Conservation (phyloP, 2,888 invertebrate species). For the Cinara cedri region DNA sequence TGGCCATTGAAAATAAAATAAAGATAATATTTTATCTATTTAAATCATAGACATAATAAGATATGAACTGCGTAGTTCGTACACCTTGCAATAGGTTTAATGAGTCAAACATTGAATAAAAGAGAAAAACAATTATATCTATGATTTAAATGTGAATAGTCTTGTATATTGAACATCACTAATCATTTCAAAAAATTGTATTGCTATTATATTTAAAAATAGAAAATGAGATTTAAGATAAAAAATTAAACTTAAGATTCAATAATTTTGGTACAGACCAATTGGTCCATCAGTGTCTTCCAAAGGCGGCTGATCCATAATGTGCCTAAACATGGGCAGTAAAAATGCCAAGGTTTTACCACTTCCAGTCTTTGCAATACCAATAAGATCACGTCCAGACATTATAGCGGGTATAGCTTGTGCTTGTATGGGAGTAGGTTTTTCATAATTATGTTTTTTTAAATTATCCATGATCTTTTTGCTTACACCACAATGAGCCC, state of each 20-base stretch:
- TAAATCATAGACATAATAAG: too few species aligned
- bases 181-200: too few species aligned
- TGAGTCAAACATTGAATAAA: too few species aligned
- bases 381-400: conserved; percentile 91
- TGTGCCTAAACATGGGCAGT: conserved; percentile 95
- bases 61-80: too few species aligned
- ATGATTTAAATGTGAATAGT: too few species aligned
- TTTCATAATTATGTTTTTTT: conserved; percentile 89
- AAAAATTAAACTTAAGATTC: not conserved
- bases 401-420: conserved; percentile 98
- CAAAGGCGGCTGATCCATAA: conserved; percentile 90
- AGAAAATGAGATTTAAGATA: not conserved
- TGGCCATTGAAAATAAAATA: too few species aligned
- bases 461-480: conserved; percentile 92
- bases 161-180: too few species aligned
- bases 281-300: conserved; percentile 98
- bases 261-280: conserved; percentile 62
- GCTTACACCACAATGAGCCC: conserved; percentile 98
- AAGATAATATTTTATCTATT: too few species aligned
- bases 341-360: conserved; percentile 98
- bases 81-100: too few species aligned
- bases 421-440: conserved; percentile 97
- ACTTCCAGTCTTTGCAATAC: conserved; percentile 98
- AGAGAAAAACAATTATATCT: too few species aligned
- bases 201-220: too few species aligned